phyloP scores from a whole-genome alignment of 2,797 vertebrate genomes.

The Neosilurus hyrtlii region DNA sequence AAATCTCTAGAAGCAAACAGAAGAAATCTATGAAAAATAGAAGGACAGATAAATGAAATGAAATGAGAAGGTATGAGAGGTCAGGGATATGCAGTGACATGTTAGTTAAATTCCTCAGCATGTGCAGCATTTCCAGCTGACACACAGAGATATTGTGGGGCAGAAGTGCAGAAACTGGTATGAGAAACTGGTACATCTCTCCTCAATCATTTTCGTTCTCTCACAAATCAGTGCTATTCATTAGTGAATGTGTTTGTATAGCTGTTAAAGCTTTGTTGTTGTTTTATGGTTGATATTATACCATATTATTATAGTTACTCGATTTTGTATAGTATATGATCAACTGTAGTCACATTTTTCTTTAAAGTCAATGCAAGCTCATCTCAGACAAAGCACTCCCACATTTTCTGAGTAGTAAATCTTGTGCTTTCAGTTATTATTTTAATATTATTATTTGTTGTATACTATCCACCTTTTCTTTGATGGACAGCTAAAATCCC shows the following conservation, averaged over 20 bases:
- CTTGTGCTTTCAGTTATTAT: background rate
- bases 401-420: background rate
- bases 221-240: background rate
- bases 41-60: background rate
- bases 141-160: background rate
- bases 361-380: background rate
- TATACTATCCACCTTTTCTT: background rate
- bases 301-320: background rate
- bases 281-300: background rate
- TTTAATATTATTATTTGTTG: background rate
- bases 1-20: background rate
- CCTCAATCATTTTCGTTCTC: background rate
- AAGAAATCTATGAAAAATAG: too few relatives aligned
- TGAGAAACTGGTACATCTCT: background rate
- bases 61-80: slow-evolving; percentile 13
- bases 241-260: slow-evolving; percentile 4
- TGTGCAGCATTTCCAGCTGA: background rate
- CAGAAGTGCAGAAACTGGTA: background rate
- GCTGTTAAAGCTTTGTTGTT: background rate
- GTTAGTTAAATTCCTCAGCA: background rate
- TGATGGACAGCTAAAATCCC: background rate
- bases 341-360: background rate
- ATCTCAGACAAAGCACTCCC: background rate
- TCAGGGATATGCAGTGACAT: background rate
- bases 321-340: background rate